Evolutionary conservation across 2,888 invertebrate species (phyloP).

Genomic region (Amiota mariae): DNA sequence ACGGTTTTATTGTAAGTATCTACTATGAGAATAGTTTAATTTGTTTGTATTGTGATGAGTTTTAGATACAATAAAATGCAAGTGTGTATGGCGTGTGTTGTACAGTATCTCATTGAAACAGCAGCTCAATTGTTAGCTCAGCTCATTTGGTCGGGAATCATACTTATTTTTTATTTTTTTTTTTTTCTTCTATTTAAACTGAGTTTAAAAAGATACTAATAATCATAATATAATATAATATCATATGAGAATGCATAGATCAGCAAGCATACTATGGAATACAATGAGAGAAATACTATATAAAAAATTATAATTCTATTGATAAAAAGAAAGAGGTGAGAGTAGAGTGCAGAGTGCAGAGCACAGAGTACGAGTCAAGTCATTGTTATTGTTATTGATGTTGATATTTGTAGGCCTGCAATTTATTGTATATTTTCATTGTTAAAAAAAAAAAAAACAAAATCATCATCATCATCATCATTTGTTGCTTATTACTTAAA

Average conservation of each 20-base stretch:
- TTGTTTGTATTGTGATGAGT: no score
- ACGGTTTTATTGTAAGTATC: not conserved
- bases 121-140: not conserved
- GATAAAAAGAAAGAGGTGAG: not conserved
- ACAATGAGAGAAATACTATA: not conserved
- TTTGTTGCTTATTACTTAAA: slow-evolving; percentile 9
- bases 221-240: slow-evolving; percentile 4
- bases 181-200: slow-evolving; percentile 16
- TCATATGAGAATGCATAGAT: slow-evolving; percentile 9
- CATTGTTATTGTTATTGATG: no score
- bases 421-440: slow-evolving; percentile 17
- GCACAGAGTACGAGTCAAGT: not conserved
- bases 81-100: not conserved
- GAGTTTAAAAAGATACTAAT: not conserved
- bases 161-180: slow-evolving; percentile 11
- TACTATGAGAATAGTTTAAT: not conserved
- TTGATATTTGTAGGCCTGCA: slow-evolving; percentile 16
- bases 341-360: not conserved
- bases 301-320: slow-evolving; percentile 5
- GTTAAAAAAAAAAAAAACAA: not conserved
- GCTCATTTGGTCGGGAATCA: slow-evolving; percentile 32
- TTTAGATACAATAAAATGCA: not conserved
- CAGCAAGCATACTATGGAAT: not conserved
- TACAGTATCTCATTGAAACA: not conserved
- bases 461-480: not conserved